phyloP scores from a whole-genome alignment of 2,113 vertebrate species.

The Eonycteris spelaea region DNA sequence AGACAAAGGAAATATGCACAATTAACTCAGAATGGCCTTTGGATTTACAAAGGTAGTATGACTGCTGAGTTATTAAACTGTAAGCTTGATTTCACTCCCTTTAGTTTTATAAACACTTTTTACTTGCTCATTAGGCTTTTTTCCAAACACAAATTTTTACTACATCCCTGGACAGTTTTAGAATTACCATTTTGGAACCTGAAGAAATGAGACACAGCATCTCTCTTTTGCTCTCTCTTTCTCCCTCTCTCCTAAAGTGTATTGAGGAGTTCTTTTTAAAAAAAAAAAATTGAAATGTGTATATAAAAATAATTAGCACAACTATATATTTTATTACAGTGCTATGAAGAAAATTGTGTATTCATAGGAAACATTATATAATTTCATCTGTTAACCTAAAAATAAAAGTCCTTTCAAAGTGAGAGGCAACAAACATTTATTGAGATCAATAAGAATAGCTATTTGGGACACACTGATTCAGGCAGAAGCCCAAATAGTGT shows the following conservation, averaged over 20 bases:
- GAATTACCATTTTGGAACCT: not conserved
- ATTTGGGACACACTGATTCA: too few relatives aligned
- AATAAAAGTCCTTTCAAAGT: too few relatives aligned
- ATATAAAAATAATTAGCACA: not conserved
- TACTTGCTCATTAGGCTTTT: not conserved
- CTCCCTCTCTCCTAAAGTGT: not conserved
- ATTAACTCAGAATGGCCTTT: not conserved
- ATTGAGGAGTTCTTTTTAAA: not conserved
- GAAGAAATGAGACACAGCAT: not conserved
- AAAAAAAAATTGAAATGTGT: not conserved
- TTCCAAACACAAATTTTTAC: slow-evolving; percentile 10
- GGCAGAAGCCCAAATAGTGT: too few relatives aligned
- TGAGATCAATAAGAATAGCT: too few relatives aligned
- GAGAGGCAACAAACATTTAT: too few relatives aligned
- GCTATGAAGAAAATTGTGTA: not conserved
- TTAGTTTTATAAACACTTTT: slow-evolving; percentile 1
- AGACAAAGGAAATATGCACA: not conserved
- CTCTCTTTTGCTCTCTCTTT: not conserved
- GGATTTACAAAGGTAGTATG: not conserved
- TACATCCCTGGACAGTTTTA: not conserved
- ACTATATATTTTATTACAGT: not conserved
- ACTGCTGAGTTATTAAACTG: not conserved
- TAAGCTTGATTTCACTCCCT: not conserved
- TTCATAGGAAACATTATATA: not conserved
- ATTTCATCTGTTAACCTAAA: not conserved